Evolutionary conservation across 1,140 invertebrate genomes (phyloP).

Genomic region (Antheraea mylitta): DNA sequence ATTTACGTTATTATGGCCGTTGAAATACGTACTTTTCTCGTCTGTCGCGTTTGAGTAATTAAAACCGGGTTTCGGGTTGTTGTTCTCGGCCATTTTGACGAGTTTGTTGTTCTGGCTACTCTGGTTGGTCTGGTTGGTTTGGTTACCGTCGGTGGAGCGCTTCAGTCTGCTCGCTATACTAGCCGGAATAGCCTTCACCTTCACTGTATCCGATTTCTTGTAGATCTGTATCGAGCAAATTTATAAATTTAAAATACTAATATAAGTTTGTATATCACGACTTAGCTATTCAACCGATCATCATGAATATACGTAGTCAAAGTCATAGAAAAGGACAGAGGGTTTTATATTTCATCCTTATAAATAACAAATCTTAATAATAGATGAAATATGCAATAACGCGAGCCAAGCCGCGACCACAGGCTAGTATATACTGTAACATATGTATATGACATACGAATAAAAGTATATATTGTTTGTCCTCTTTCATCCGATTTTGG

Average conservation of each 20-base stretch:
- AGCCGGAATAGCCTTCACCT: constrained; percentile 7
- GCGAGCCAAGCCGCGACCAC: too few relatives aligned
- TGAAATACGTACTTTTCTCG: constrained; percentile 29
- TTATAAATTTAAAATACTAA: background rate
- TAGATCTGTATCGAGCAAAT: constrained; percentile 45
- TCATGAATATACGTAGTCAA: too few relatives aligned
- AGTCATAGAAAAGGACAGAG: too few relatives aligned
- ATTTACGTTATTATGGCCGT: background rate
- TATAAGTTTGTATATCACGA: too few relatives aligned
- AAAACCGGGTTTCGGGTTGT: constrained; percentile 35
- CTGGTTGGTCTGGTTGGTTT: background rate
- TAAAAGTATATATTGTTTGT: too few relatives aligned
- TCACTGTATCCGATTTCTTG: constrained; percentile 33
- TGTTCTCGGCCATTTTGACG: constrained; percentile 57
- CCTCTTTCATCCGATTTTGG: too few relatives aligned
- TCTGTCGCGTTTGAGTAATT: constrained; percentile 59
- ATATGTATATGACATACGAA: too few relatives aligned
- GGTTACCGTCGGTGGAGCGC: constrained; percentile 40
- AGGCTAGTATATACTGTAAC: too few relatives aligned
- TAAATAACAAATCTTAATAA: too few relatives aligned
- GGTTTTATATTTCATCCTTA: too few relatives aligned
- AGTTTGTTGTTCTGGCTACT: constrained; percentile 55
- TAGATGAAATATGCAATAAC: too few relatives aligned
- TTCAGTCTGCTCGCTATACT: constrained; percentile 34
- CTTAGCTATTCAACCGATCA: too few relatives aligned